Base-by-base conservation (phyloP, 2,888 invertebrate species). In the Fissipunctia ypsillon region DNA sequence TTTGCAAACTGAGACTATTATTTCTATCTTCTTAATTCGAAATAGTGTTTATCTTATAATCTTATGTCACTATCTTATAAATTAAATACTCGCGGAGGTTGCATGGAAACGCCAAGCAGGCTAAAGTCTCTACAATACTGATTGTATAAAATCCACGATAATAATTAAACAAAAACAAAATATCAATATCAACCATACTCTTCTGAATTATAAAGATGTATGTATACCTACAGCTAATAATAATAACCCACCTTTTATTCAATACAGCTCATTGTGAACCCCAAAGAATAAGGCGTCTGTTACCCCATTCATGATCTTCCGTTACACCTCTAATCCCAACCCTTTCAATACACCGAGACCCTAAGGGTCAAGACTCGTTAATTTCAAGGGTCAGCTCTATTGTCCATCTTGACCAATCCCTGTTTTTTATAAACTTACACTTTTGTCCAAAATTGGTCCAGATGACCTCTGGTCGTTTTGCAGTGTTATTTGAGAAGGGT, bases 381-480 rank as follows among this genome's bases (percentile, higher is more conserved):
- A 94, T 92, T 93, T 85, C 76, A 90, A 89, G 94, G 95, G 95
- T 94, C 92, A 93, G 60, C 61, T 78, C 72, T 81, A 88, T 88
- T 91, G 95, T 94, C 91, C 92, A 85, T 69, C 77, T 87, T 86
- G 90, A 90, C 95, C 95, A 95, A 95, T 95, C 90, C 89, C 86
- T 88, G 85, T 92, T 94, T 94, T 94, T 95, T 91, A 87, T 86
- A 81, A 76, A 80, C 85, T 88, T 87, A 90, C 80, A 91, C 91
- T 90, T 91, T 94, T 95, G 93, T 93, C 89, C 90, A 78, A 90
- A 84, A 87, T 86, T 92, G 94, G 95, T 94, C 95, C 94, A 94
- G 93, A 93, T 94, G 95, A 96, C 95, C 96, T 92, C 84, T 83
- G 92, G 91, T 95, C 94, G 87, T 77, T 88, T 95, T 95, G 86